Evolutionary conservation across 2,113 vertebrate species (phyloP).

Genomic region (Daphoenositta chrysoptera): DNA sequence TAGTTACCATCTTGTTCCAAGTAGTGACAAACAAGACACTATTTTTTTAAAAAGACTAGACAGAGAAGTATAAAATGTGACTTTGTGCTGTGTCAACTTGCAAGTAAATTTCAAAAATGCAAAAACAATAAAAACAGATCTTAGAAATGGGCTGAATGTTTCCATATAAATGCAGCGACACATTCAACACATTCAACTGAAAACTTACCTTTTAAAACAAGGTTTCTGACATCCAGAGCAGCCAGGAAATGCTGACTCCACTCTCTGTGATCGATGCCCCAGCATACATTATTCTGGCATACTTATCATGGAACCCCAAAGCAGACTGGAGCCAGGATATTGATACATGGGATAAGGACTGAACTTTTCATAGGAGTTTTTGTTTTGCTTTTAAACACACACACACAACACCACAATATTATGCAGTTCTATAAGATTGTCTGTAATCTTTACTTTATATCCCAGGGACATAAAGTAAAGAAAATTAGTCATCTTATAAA

Average conservation of each 20-base stretch:
- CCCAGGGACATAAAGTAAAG: slow-evolving; percentile 42
- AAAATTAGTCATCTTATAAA: slow-evolving; percentile 66
- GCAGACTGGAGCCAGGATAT: slow-evolving; percentile 69
- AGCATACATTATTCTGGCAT: slow-evolving; percentile 43
- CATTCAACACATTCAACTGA: slow-evolving; percentile 15
- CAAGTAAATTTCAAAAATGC: background rate
- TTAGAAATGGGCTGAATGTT: background rate
- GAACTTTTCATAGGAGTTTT: background rate
- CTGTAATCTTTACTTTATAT: slow-evolving; percentile 50
- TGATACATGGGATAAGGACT: slow-evolving; percentile 49
- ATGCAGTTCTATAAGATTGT: slow-evolving; percentile 72
- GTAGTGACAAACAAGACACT: background rate
- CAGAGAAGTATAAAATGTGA: background rate
- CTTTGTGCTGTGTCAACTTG: background rate
- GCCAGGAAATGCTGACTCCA: slow-evolving; percentile 74
- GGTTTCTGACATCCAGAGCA: slow-evolving; percentile 76
- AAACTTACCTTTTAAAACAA: slow-evolving; percentile 69
- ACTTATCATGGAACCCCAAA: slow-evolving; percentile 61
- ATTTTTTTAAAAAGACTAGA: background rate
- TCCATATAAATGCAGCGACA: background rate
- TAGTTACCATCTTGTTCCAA: background rate
- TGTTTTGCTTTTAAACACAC: slow-evolving; percentile 34
- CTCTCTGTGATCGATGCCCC: slow-evolving; percentile 64
- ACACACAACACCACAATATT: slow-evolving; percentile 70
- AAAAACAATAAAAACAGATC: background rate